These are phyloP conservation scores for Stigmatopora argus DNA, from an alignment of 2,113 vertebrate species.

Conservation along the genomic window DNA sequence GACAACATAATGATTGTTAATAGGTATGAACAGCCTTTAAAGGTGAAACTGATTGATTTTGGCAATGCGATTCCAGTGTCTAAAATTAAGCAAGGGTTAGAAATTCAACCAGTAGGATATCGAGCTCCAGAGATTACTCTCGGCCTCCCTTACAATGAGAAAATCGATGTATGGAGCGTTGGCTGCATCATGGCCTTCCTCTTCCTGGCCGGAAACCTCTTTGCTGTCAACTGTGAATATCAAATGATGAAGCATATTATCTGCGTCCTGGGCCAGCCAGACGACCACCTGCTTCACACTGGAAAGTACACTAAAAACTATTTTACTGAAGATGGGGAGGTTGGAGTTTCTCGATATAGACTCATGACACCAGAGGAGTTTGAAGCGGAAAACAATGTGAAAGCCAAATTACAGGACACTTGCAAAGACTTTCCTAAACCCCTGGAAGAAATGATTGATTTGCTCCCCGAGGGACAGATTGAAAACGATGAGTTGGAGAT, in stretches of 20 bases:
- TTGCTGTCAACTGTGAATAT: conserved; percentile 2
- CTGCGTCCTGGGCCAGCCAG: conserved; percentile 4
- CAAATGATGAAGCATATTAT: conserved; percentile 8
- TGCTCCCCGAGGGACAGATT: background rate
- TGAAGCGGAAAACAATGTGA: conserved; percentile 1
- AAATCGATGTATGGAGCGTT: conserved; percentile 5
- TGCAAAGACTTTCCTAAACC: background rate
- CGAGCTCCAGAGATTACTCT: conserved; percentile 8
- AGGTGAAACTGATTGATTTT: conserved; percentile 10
- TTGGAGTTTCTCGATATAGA: background rate
- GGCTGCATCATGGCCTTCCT: conserved; percentile 12
- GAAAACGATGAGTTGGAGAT: background rate
- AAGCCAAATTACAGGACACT: background rate
- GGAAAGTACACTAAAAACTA: conserved; percentile 6
- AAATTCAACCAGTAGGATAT: conserved; percentile 3
- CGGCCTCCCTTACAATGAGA: conserved; percentile 5
- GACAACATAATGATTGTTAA: conserved; percentile 15
- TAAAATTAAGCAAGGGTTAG: background rate
- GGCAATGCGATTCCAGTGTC: conserved; percentile 1
- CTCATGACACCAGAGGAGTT: background rate
- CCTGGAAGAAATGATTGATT: background rate
- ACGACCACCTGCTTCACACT: background rate
- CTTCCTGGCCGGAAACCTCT: background rate
- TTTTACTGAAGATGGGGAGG: conserved; percentile 2
- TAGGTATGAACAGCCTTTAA: conserved; percentile 3